Conservation (phyloP, 2,797 vertebrate species). For the Microctenopoma steveboyesi region DNA sequence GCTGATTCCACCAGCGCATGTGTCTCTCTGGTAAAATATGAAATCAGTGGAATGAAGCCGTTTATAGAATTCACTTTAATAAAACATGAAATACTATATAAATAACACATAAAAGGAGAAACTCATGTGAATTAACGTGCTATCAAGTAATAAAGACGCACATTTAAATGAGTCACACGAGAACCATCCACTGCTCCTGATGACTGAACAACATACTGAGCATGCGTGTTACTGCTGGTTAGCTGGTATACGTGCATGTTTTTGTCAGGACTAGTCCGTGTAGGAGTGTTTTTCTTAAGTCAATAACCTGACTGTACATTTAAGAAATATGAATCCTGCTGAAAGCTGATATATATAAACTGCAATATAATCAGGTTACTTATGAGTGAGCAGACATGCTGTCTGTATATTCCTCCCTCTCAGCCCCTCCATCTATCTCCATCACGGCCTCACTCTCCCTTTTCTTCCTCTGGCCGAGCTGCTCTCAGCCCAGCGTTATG, state of each 20-base stretch:
- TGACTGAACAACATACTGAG: too few species aligned
- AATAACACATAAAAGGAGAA: too few species aligned
- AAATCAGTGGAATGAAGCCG: constrained; percentile 30
- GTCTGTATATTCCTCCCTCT: constrained; percentile 30
- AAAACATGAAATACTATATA: too few species aligned
- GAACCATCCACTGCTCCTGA: too few species aligned
- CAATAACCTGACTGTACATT: constrained; percentile 25
- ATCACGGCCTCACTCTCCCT: neutral
- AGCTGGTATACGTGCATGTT: neutral
- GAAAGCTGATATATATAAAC: constrained; percentile 11
- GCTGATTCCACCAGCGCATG: constrained; percentile 34
- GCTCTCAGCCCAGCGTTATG: constrained; percentile 26
- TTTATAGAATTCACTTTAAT: neutral
- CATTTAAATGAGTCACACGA: too few species aligned
- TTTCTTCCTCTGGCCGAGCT: constrained; percentile 34
- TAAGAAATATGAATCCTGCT: constrained; percentile 24
- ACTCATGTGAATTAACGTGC: too few species aligned
- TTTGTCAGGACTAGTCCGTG: too few species aligned
- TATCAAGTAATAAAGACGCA: too few species aligned
- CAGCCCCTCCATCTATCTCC: constrained; percentile 10
- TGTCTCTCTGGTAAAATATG: constrained; percentile 23
- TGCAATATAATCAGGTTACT: constrained; percentile 21
- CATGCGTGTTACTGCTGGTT: neutral
- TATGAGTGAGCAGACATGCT: constrained; percentile 20
- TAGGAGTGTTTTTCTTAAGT: neutral